Base-by-base conservation (phyloP, 2,888 invertebrate species). In the Euphydryas editha region DNA sequence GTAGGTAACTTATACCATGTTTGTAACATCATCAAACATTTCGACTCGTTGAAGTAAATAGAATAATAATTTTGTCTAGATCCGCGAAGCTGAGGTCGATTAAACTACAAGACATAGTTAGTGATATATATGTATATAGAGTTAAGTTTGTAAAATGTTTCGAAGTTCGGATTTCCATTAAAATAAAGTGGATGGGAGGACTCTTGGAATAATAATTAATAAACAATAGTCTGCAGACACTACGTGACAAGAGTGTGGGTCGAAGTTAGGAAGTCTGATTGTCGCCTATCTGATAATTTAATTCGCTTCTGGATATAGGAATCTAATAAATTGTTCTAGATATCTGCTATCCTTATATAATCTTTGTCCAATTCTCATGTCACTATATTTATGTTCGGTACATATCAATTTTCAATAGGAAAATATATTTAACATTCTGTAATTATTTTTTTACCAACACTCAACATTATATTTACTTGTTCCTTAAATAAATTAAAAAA, bases 151-250 rank as follows among this genome's bases (percentile, higher is more conserved):
- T 56, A 65, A 67, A 72, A 65, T 71, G 71, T 65, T 64, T 64
- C 71, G 58, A 71, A 71, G 67, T 73, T 71, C 71, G 62, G 70
- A 70, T 69, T 68, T 64, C 72, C 62, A 74, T 71, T 72, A 66
- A 71, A 61, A 67, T 66, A 70, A 67, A 70, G 69, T 70, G 66
- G 67, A 65, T 64, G 56, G 60, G 49, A 61, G 69, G 69, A 73
- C 71, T 69, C 66, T 68, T 65, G 67, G 75, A 79, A 74, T 78
- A 79, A 75, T 78, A 80, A 81, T 80, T 81, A 80, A 79, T 80
- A 80, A 77, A 79, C 78, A 81, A 81, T 79, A 77, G 77, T 76
- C 74, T 75, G 72, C 72, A 63, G 69, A 66, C 64, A 64, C 63
- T 73, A 76, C 78, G 78, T 78, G 78, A 76, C 73, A 62, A 68